A percentile compares a stretch with the other conserved stretches of the same genome.
phyloP scores from a whole-genome alignment of 1,140 invertebrate species.

The Andrena cerasifolii region DNA sequence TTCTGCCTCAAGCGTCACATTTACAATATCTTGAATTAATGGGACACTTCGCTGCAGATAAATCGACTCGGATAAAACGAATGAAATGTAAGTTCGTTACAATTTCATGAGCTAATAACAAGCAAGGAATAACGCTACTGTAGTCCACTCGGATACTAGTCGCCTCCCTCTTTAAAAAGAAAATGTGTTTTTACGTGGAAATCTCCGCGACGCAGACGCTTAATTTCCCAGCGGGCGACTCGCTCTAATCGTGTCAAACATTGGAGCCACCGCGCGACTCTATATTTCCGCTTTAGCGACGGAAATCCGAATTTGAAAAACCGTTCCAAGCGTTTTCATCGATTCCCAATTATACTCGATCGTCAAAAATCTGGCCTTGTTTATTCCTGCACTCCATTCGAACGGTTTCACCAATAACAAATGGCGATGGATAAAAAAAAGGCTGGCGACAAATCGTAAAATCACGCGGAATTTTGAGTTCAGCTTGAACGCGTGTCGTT shows the following conservation, averaged over 20 bases:
- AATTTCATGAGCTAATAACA: neutral
- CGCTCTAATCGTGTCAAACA: constrained; percentile 42
- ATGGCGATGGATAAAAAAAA: neutral
- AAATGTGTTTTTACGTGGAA: constrained; percentile 28
- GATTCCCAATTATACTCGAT: neutral
- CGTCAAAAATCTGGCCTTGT: neutral
- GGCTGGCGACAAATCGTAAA: constrained; percentile 3
- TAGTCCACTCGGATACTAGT: neutral
- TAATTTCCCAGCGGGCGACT: constrained; percentile 48
- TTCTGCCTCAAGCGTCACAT: too few relatives aligned
- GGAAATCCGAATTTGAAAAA: neutral
- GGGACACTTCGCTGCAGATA: neutral
- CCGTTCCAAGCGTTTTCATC: neutral
- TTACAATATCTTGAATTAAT: too few relatives aligned
- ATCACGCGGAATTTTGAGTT: neutral
- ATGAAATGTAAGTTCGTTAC: neutral
- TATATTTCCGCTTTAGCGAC: neutral
- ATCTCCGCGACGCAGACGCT: constrained; percentile 9
- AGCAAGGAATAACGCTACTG: neutral
- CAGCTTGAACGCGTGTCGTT: constrained; percentile 12
- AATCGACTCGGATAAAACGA: neutral
- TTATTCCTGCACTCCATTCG: neutral
- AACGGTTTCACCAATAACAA: constrained; percentile 7
- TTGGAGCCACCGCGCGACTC: neutral
- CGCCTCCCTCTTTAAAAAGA: neutral